phyloP scores from a whole-genome alignment of 2,888 invertebrate genomes.

The Chalcosyrphus nemorum region DNA sequence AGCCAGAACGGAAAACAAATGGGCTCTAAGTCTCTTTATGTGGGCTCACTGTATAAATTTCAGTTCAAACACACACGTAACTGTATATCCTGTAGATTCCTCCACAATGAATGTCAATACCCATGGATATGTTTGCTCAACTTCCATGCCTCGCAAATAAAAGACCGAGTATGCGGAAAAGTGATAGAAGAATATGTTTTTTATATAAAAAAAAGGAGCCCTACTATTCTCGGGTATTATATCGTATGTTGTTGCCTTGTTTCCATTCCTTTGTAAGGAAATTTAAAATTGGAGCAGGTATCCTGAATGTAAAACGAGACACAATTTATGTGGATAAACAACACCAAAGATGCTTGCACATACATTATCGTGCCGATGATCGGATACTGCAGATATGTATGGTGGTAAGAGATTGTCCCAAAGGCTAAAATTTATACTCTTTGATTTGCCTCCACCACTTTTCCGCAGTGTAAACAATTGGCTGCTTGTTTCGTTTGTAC shows the following conservation, averaged over 20 bases:
- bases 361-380: not conserved
- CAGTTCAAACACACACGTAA: constrained; percentile 23
- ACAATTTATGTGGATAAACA: constrained; percentile 17
- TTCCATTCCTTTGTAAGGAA: constrained; percentile 14
- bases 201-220: not conserved
- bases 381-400: not conserved
- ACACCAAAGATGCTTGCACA: constrained; percentile 1
- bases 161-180: constrained; percentile 13
- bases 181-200: constrained; percentile 9
- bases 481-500: not conserved
- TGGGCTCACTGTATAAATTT: constrained; percentile 43
- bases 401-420: not conserved
- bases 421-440: not conserved
- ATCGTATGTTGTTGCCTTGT: not conserved
- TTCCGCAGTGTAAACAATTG: not conserved
- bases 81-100: constrained; percentile 14
- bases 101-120: constrained; percentile 43
- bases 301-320: not conserved
- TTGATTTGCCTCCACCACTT: not conserved
- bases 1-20: constrained; percentile 38
- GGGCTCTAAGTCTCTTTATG: not conserved
- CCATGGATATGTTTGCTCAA: constrained; percentile 36
- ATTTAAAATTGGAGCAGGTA: constrained; percentile 34
- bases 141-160: constrained; percentile 33
- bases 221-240: too few species aligned